These are phyloP conservation scores for Psephotus haematonotus DNA, from an alignment of 2,113 vertebrate genomes.

Conservation along the genomic window DNA sequence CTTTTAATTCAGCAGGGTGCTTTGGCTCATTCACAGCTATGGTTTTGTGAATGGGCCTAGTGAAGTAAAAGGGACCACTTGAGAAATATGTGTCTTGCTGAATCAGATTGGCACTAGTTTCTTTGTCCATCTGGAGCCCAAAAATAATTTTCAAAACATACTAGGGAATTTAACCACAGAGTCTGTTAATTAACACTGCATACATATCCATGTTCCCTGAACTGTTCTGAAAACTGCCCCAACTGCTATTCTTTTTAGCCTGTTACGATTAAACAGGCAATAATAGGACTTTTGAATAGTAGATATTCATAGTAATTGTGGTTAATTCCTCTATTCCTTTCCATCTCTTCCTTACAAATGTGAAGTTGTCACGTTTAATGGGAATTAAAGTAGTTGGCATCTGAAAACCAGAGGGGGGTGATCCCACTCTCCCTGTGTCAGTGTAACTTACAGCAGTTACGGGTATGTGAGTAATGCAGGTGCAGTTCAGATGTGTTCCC, in stretches of 20 bases:
- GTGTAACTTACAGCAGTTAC: background rate
- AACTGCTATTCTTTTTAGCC: background rate
- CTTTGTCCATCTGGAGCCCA: constrained; percentile 20
- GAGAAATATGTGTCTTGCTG: background rate
- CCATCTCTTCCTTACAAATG: background rate
- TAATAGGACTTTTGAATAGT: background rate
- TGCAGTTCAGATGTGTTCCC: background rate
- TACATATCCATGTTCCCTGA: background rate
- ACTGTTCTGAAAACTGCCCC: background rate
- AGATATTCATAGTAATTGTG: background rate
- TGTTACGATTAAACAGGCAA: background rate
- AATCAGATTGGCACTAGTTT: background rate
- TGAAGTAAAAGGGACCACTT: background rate
- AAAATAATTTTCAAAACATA: constrained; percentile 20
- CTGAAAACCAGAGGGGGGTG: background rate
- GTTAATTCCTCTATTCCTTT: background rate
- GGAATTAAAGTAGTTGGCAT: background rate
- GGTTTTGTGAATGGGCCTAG: constrained; percentile 2
- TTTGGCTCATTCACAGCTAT: background rate
- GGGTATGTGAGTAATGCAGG: background rate
- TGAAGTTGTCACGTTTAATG: background rate
- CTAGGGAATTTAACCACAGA: background rate
- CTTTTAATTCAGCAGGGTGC: background rate
- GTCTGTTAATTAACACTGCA: background rate
- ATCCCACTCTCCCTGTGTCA: background rate